Percentiles rank a stretch among this genome's conserved stretches.
Conservation (phyloP, 2,113 vertebrate genomes). For the mouse (Mus musculus) region DNA sequence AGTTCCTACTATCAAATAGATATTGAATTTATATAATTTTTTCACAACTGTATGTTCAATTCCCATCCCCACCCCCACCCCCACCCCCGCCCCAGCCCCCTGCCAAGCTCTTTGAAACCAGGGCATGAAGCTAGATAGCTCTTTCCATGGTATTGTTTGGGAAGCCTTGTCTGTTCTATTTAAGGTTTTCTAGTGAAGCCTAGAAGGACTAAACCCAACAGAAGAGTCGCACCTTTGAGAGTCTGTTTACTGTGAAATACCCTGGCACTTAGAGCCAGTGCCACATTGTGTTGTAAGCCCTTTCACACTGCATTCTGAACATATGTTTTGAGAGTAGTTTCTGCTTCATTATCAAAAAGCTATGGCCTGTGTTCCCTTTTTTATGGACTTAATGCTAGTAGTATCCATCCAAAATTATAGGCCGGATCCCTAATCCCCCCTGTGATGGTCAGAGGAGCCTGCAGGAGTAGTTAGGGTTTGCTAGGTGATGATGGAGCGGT, state of each 20-base stretch:
- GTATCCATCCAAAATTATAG: too few species aligned
- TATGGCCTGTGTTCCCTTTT: background rate
- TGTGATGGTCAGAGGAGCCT: background rate
- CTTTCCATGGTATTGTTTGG: background rate
- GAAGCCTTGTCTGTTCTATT: background rate
- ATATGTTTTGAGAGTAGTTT: background rate
- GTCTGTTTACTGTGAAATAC: background rate
- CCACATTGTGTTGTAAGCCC: background rate
- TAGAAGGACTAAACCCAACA: background rate
- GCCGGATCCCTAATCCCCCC: background rate
- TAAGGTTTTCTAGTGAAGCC: background rate
- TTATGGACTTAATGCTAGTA: background rate
- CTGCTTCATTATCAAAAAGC: background rate
- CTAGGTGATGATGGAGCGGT: background rate
- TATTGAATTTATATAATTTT: background rate
- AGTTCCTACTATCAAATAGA: background rate
- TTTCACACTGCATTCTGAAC: background rate
- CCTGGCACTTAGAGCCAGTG: background rate
- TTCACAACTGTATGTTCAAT: background rate
- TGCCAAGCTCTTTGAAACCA: background rate
- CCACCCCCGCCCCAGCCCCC: background rate
- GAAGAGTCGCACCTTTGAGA: background rate
- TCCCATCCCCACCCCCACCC: too few species aligned
- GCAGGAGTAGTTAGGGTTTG: background rate
- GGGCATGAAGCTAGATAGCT: background rate